Evolutionary conservation across 2,797 vertebrate species (phyloP).

Genomic region (Falco concolor): DNA sequence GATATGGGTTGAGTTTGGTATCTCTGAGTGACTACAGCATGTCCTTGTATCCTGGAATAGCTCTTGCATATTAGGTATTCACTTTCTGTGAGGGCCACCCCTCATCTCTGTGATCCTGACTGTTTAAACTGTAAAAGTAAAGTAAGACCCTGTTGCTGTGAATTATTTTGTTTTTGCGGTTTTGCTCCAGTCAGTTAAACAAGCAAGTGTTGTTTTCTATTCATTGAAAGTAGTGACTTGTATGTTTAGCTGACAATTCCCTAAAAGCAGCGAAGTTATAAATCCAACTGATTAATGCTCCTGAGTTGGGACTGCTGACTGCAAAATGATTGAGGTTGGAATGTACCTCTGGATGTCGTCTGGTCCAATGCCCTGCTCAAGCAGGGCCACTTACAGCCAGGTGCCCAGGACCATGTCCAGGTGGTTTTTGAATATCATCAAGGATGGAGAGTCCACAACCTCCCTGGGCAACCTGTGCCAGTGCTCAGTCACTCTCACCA

Average conservation of each 20-base stretch:
- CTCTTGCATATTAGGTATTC: not conserved
- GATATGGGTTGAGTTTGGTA: not conserved
- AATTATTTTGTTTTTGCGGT: not conserved
- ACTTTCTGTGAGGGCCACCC: not conserved
- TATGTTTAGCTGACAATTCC: not conserved
- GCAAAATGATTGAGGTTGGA: not conserved
- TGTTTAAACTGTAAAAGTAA: not conserved
- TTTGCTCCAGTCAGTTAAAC: not conserved
- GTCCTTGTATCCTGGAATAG: not conserved
- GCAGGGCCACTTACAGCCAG: too few relatives aligned
- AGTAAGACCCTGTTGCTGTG: not conserved
- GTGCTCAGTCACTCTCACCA: too few relatives aligned
- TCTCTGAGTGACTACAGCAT: not conserved
- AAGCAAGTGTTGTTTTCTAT: not conserved
- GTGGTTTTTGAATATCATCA: too few relatives aligned
- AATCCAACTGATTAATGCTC: not conserved
- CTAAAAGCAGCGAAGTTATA: not conserved
- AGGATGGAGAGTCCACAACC: too few relatives aligned
- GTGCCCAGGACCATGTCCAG: too few relatives aligned
- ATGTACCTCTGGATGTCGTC: not conserved
- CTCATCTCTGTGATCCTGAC: not conserved
- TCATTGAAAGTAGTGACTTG: not conserved
- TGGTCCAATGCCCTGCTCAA: too few relatives aligned
- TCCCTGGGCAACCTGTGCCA: too few relatives aligned
- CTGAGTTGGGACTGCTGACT: not conserved